These are phyloP conservation scores for Acleris holmiana DNA, from an alignment of 2,888 invertebrate genomes.

Conservation along the genomic window DNA sequence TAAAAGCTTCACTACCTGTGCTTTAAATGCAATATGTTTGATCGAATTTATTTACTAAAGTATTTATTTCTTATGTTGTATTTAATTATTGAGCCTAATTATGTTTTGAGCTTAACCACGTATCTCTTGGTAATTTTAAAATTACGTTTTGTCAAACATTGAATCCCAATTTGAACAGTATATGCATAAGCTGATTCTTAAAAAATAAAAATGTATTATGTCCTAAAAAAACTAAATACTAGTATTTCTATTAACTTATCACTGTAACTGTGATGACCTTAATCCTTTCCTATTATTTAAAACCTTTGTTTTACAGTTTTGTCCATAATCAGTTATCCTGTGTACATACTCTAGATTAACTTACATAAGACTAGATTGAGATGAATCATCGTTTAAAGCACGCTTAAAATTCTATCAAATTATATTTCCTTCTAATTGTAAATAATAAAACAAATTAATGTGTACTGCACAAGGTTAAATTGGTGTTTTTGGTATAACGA, in stretches of 20 bases:
- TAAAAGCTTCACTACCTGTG: background rate
- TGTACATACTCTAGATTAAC: conserved; percentile 45
- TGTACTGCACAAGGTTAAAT: too few relatives aligned
- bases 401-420: conserved; percentile 43
- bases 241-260: conserved; percentile 24
- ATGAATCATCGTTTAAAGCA: conserved; percentile 71
- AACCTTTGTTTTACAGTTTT: conserved; percentile 24
- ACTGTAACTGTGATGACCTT: conserved; percentile 76
- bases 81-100: too few relatives aligned
- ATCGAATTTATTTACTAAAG: conserved; percentile 11
- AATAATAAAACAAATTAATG: too few relatives aligned
- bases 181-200: too few relatives aligned
- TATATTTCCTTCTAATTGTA: background rate
- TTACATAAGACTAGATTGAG: conserved; percentile 74
- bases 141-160: background rate
- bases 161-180: too few relatives aligned
- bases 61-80: background rate
- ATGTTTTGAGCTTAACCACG: background rate
- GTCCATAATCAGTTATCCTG: conserved; percentile 40
- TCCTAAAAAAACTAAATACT: too few relatives aligned
- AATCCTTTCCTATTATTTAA: conserved; percentile 66
- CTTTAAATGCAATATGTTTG: background rate
- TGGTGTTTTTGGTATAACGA: too few relatives aligned
- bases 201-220: too few relatives aligned
- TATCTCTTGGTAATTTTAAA: background rate